phyloP scores from a whole-genome alignment of 2,113 vertebrate genomes.

The Vombatus ursinus region DNA sequence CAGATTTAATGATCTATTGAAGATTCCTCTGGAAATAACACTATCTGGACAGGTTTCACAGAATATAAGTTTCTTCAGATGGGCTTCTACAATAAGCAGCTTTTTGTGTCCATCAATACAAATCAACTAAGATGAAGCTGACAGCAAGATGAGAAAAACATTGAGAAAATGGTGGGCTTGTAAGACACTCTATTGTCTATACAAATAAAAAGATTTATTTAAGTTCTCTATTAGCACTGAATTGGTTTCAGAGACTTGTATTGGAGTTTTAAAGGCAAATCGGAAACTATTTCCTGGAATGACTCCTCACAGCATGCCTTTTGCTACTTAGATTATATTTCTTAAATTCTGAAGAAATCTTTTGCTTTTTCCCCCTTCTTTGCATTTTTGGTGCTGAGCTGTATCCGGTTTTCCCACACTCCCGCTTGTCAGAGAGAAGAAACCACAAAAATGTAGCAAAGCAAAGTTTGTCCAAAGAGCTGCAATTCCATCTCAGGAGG shows the following conservation, averaged over 20 bases:
- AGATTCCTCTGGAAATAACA: background rate
- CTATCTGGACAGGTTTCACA: background rate
- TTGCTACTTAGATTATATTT: constrained; percentile 84
- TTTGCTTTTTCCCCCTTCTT: constrained; percentile 86
- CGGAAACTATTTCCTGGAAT: constrained; percentile 87
- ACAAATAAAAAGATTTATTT: constrained; percentile 73
- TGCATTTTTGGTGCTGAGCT: constrained; percentile 91
- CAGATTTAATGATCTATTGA: constrained; percentile 12
- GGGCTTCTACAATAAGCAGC: background rate
- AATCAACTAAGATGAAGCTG: background rate
- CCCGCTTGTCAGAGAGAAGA: constrained; percentile 94
- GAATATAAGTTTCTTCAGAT: background rate
- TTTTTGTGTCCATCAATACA: background rate
- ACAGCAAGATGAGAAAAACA: constrained; percentile 13
- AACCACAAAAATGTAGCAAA: constrained; percentile 96
- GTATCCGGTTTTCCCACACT: constrained; percentile 99
- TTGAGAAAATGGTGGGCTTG: constrained; percentile 9
- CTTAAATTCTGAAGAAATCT: constrained; percentile 86
- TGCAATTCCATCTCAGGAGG: constrained; percentile 91
- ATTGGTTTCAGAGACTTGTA: constrained; percentile 75
- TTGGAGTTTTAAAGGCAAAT: constrained; percentile 82
- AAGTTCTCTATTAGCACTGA: constrained; percentile 75
- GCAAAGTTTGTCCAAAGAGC: constrained; percentile 90
- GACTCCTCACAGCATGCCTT: constrained; percentile 83
- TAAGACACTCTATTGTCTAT: constrained; percentile 63